Conservation (phyloP, 2,888 invertebrate genomes). For the Sipha maydis region DNA sequence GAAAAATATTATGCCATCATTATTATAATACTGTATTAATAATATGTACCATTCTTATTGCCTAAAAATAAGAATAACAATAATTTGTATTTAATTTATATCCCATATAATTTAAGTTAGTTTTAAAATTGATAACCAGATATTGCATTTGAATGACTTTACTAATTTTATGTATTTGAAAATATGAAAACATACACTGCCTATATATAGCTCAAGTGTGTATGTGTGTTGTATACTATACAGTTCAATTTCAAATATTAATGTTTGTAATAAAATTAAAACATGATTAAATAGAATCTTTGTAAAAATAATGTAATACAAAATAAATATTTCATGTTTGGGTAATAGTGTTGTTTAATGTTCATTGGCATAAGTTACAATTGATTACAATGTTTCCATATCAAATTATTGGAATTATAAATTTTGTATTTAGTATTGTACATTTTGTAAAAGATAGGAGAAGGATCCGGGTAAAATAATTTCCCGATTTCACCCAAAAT, state of each 20-base stretch:
- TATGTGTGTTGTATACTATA: not conserved
- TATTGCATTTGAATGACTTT: constrained; percentile 41
- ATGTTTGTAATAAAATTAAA: not conserved
- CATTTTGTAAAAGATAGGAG: too few relatives aligned
- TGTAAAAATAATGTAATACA: not conserved
- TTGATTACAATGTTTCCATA: too few relatives aligned
- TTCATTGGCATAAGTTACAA: not conserved
- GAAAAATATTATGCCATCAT: constrained; percentile 8
- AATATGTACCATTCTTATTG: not conserved
- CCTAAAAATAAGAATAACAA: constrained; percentile 19
- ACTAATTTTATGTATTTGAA: constrained; percentile 17
- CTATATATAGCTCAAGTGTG: constrained; percentile 37
- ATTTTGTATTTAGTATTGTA: too few relatives aligned
- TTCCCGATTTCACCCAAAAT: too few relatives aligned
- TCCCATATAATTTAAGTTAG: constrained; percentile 15
- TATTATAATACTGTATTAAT: not conserved
- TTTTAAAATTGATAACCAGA: constrained; percentile 29
- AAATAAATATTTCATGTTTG: not conserved
- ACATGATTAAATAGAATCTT: not conserved
- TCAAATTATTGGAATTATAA: too few relatives aligned
- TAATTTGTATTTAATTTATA: constrained; percentile 38
- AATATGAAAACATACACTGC: constrained; percentile 28
- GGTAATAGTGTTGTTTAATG: not conserved
- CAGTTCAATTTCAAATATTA: not conserved
- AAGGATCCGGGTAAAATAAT: too few relatives aligned